Base-by-base conservation (phyloP, 1,140 invertebrate genomes). In the Anoplolepis gracilipes region DNA sequence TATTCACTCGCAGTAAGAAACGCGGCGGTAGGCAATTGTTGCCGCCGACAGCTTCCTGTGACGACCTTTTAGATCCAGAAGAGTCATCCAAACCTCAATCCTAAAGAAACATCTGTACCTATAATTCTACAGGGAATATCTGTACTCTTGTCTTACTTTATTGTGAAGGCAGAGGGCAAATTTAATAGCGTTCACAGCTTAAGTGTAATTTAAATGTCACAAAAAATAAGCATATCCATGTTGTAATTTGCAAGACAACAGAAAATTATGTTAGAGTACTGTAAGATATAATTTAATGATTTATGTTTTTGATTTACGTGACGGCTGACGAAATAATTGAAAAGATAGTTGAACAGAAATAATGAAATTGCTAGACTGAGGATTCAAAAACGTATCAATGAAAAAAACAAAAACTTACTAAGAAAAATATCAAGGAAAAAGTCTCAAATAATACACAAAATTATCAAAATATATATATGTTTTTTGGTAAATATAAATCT, bases 1-100 rank as follows among this genome's bases (percentile, higher is more conserved):
- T 98, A 84, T 98, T 98, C 92, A 96, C 97, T 5, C 96, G 97
- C 53, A 96, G 96, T 89, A 97, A 97, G 92, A 96, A 97, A 84
- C 95, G 96, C 57, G 95, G 95, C n/a, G 96, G 94, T 28, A 91
- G 93, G 42, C 94, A 95, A 87, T 91, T 95, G 73, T 85, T 95
- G 69, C 94, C 94, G 22, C 93, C 94, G 33, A 94, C 94, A 36
- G 92, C 93, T 79, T 95, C 94, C 39, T 95, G 94, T 28, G 94
- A 95, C 73, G 94, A 95, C 89, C 91, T 95, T 61, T 86, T 95
- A 73, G 92, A 95, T 73, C 93, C 93, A 30, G 94, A 95, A 69
- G 94, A 94, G 78, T 94, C 93, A 39, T 94, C 94, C 25, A 93
- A 91, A 88, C 90, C 92, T 49, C 90, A 93, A 77, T 91, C 90